Base-by-base conservation (phyloP, 2,113 vertebrate genomes). In the Brachypodius melanocephalos region DNA sequence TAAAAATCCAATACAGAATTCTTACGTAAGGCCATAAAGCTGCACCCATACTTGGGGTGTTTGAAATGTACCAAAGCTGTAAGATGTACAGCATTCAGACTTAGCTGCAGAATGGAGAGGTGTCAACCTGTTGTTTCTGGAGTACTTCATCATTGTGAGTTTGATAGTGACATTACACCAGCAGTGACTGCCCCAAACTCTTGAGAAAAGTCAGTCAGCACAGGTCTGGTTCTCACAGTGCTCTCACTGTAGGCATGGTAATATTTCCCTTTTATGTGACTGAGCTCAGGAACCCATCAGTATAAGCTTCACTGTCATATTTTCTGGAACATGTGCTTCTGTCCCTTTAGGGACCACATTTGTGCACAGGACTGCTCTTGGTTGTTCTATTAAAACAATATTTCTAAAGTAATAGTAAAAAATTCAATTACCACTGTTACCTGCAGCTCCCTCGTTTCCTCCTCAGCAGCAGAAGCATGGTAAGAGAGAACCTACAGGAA, bases 401-500 rank as follows among this genome's bases (percentile, higher is more conserved):
- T 59, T 87, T 72, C 91, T 89, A 25, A 93, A 77, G 40, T 88
- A 96, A 81, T 79, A 88, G 74, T 89, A 95, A 93, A 94, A 96
- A 88, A 96, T 94, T 85, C 69, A 94, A 62, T 99, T 99, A 99
- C 99, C 98, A 98, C 98, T 94, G 98, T 98, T 98, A 99, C 98
- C 98, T 99, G 99, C 91, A 99, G 99, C 97, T 99, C 98, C 97
- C 96, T 97, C 5, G 98, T 98, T 96, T 99, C 99, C 77, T 99
- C 99, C 93, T 99, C 99, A 17, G 98, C 98, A 43, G 99, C 99
- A 9, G 99, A 99, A 54, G 99, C 99, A 3, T 99, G 99, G 87
- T 99, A 99, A 0, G 99, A 99, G 75, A 99, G 98, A 72, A 99
- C 99, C 99, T 99, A 68, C 2, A 43, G 69, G 69, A 36, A 77